These are phyloP conservation scores for Cherax quadricarinatus DNA, from an alignment of 1,140 invertebrate species.

Conservation along the genomic window DNA sequence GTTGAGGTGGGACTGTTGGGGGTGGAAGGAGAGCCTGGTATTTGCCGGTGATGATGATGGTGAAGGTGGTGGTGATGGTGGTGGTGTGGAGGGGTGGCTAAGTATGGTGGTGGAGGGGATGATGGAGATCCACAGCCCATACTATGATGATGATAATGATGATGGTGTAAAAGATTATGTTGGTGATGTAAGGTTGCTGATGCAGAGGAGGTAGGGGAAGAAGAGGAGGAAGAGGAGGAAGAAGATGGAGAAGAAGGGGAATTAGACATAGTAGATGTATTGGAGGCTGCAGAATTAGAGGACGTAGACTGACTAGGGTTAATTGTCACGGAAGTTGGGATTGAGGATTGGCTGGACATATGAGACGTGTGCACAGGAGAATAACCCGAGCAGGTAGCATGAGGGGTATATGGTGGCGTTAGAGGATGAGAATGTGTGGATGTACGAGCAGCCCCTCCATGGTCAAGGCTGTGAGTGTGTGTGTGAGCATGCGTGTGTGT, in stretches of 20 bases:
- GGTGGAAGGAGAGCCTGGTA: slow-evolving; percentile 66
- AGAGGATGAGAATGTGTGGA: slow-evolving; percentile 52
- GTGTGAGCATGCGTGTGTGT: slow-evolving; percentile 68
- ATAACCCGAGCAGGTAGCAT: slow-evolving; percentile 51
- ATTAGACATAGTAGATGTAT: slow-evolving; percentile 68
- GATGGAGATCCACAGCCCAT: slow-evolving; percentile 53
- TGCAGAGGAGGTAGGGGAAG: slow-evolving; percentile 67
- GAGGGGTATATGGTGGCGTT: slow-evolving; percentile 51
- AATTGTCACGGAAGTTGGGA: slow-evolving; percentile 48
- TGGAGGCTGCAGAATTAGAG: slow-evolving; percentile 76
- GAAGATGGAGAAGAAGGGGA: slow-evolving; percentile 55
- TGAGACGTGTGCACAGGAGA: slow-evolving; percentile 39
- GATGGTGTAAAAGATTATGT: slow-evolving; percentile 60
- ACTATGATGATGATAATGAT: slow-evolving; percentile 64
- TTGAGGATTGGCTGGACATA: slow-evolving; percentile 42
- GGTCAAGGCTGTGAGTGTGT: slow-evolving; percentile 23
- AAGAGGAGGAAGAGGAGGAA: slow-evolving; percentile 40
- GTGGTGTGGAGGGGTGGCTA: slow-evolving; percentile 67
- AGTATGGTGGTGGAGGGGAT: slow-evolving; percentile 69
- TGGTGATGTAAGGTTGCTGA: slow-evolving; percentile 62
- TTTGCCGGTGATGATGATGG: slow-evolving; percentile 59
- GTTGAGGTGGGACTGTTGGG: slow-evolving; percentile 62
- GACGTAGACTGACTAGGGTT: slow-evolving; percentile 29
- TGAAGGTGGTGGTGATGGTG: slow-evolving; percentile 64
- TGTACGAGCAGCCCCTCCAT: background rate